Percentiles rank a stretch among this genome's conserved stretches.
Evolutionary conservation across 1,140 invertebrate genomes (phyloP).

Genomic region (Gonatopus flavifemur): DNA sequence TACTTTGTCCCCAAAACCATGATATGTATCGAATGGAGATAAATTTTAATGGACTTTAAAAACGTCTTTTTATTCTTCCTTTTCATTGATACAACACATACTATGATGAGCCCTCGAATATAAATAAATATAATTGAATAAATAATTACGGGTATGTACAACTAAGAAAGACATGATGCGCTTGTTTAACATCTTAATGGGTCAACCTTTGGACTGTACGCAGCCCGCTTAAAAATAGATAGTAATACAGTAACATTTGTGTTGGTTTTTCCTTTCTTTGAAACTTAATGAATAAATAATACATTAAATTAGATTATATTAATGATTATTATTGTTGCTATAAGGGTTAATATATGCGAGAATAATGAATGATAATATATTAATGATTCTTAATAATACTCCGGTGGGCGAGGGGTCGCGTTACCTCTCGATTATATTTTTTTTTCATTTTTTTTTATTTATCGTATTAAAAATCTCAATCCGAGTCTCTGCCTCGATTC

Average conservation of each 20-base stretch:
- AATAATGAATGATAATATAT: constrained; percentile 60
- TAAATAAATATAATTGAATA: constrained; percentile 1
- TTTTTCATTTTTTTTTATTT: constrained; percentile 25
- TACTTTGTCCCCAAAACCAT: background rate
- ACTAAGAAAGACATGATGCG: background rate
- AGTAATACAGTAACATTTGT: constrained; percentile 43
- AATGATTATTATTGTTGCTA: constrained; percentile 49
- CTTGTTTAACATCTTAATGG: constrained; percentile 7
- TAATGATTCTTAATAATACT: constrained; percentile 61
- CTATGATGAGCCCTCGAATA: background rate
- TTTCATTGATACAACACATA: background rate
- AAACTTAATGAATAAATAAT: constrained; percentile 61
- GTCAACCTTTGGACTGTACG: constrained; percentile 12
- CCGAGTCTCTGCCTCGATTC: constrained; percentile 6
- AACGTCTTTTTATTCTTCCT: background rate
- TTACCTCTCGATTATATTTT: constrained; percentile 29
- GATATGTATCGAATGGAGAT: background rate
- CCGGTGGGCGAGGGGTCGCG: constrained; percentile 33
- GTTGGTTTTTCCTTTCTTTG: constrained; percentile 41
- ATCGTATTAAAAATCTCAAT: too few species aligned
- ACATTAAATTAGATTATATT: constrained; percentile 59
- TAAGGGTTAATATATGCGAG: constrained; percentile 43
- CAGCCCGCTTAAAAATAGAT: constrained; percentile 18
- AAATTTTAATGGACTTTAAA: background rate
- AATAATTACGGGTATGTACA: too few species aligned